phyloP scores from a whole-genome alignment of 2,797 vertebrate species.

The Anolis apletophallus region DNA sequence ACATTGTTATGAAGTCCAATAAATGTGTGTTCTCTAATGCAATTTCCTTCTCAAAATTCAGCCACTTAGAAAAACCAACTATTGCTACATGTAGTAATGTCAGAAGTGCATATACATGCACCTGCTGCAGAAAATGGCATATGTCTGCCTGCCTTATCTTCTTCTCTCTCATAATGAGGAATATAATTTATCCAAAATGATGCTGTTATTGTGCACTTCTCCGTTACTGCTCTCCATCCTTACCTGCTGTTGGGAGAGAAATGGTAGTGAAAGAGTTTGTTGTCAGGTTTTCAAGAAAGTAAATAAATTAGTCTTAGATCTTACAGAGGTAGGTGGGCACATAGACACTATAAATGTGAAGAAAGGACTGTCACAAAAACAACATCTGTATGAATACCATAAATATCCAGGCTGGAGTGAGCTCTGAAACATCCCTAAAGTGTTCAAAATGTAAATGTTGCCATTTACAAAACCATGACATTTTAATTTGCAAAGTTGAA shows the following conservation, averaged over 20 bases:
- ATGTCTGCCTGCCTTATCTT: neutral
- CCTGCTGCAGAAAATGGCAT: neutral
- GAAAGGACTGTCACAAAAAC: neutral
- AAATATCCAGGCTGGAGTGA: neutral
- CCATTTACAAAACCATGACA: neutral
- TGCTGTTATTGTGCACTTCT: neutral
- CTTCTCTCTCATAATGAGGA: neutral
- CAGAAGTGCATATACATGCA: neutral
- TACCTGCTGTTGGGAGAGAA: neutral
- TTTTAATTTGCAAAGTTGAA: neutral
- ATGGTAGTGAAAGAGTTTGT: no score
- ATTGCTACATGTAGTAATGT: neutral
- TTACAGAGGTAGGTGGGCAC: neutral
- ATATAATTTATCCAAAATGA: neutral
- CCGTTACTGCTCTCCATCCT: neutral
- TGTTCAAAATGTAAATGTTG: neutral
- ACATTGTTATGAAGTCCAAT: neutral
- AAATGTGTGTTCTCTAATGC: neutral
- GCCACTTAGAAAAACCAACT: neutral
- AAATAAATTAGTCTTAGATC: neutral
- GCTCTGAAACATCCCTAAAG: neutral
- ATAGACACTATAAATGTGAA: neutral
- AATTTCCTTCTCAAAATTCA: neutral
- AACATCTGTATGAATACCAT: neutral
- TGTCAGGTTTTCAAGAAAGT: no score